A percentile compares a stretch with the other conserved stretches of the same genome.
Evolutionary conservation across 2,888 invertebrate genomes (phyloP).

Genomic region (Actias luna): DNA sequence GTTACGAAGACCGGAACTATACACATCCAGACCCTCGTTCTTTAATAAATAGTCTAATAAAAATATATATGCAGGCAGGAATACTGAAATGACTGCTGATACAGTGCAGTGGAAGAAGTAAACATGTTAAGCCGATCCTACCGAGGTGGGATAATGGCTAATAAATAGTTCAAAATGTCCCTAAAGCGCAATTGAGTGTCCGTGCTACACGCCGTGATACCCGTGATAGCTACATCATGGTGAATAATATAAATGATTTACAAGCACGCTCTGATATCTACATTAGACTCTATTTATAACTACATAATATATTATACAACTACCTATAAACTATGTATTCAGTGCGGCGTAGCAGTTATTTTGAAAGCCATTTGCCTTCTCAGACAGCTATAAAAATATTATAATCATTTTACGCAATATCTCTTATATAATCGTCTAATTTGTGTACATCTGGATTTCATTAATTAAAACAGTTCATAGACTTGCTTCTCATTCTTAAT

Average conservation of each 20-base stretch:
- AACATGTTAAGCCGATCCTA: too few species aligned
- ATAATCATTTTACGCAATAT: slow-evolving; percentile 4
- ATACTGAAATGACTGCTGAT: too few species aligned
- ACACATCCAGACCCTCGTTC: too few species aligned
- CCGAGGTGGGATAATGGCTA: too few species aligned
- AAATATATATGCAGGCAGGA: too few species aligned
- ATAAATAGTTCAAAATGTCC: too few species aligned
- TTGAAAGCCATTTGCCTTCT: background rate
- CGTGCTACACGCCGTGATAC: too few species aligned
- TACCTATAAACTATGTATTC: slow-evolving; percentile 3
- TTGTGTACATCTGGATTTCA: background rate
- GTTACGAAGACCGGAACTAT: too few species aligned
- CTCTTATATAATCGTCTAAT: slow-evolving; percentile 1
- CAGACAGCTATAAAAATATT: slow-evolving; percentile 8
- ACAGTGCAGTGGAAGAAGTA: too few species aligned
- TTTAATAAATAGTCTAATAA: too few species aligned
- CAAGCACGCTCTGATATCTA: background rate
- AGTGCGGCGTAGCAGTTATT: slow-evolving; percentile 5
- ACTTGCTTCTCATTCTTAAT: background rate
- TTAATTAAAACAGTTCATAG: background rate
- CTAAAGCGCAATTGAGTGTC: too few species aligned
- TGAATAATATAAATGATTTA: background rate
- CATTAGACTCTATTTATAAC: background rate
- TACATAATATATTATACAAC: background rate
- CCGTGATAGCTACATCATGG: too few species aligned